phyloP scores from a whole-genome alignment of 2,113 vertebrate species.

The Naja naja region DNA sequence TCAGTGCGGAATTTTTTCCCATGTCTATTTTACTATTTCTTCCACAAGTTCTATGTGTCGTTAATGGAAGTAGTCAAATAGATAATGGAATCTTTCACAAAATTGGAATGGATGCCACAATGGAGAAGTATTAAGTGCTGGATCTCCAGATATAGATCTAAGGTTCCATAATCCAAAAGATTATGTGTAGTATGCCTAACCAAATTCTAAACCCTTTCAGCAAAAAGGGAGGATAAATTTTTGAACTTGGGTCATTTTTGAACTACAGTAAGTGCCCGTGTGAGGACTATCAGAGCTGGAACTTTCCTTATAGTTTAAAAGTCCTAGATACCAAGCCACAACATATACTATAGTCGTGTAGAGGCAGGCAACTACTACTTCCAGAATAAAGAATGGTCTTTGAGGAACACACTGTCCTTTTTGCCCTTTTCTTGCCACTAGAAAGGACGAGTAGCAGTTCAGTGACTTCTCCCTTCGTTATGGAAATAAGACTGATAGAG shows the following conservation, averaged over 20 bases:
- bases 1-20: not conserved
- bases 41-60: not conserved
- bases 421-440: conserved; percentile 49
- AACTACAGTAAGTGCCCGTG: conserved; percentile 52
- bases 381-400: conserved; percentile 29
- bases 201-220: conserved; percentile 45
- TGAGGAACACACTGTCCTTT: conserved; percentile 25
- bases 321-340: conserved; percentile 46
- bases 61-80: not conserved
- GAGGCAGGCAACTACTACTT: conserved; percentile 35
- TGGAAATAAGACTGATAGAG: conserved; percentile 63
- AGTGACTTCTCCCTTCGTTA: conserved; percentile 54
- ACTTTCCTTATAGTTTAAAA: conserved; percentile 49
- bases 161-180: conserved; percentile 1
- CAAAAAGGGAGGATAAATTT: conserved; percentile 62
- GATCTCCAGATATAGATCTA: not conserved
- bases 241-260: conserved; percentile 58
- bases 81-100: not conserved
- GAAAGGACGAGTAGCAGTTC: conserved; percentile 54
- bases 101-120: not conserved
- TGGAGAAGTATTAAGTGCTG: not conserved
- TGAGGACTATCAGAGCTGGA: conserved; percentile 52
- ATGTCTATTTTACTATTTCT: not conserved
- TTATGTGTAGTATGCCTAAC: conserved; percentile 46
- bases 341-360: conserved; percentile 32